Percentiles rank a stretch among this genome's conserved stretches.
phyloP scores from a whole-genome alignment of 2,113 vertebrate genomes.

The Poicephalus meyeri region DNA sequence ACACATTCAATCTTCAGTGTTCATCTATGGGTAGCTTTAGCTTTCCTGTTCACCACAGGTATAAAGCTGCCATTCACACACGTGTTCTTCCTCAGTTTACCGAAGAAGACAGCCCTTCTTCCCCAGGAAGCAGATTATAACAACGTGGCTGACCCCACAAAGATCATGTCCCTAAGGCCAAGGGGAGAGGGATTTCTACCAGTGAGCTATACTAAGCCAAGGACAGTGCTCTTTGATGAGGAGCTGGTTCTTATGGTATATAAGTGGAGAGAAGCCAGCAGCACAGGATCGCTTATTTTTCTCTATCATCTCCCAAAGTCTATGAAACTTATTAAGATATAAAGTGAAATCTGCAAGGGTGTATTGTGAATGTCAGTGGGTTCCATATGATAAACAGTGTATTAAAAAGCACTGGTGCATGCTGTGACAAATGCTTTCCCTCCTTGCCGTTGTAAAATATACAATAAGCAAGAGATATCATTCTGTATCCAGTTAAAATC shows the following conservation, averaged over 20 bases:
- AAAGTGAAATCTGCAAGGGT: neutral
- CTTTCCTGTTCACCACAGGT: neutral
- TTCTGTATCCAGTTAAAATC: conserved; percentile 31
- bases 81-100: neutral
- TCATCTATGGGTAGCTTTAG: neutral
- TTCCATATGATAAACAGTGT: neutral
- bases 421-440: neutral
- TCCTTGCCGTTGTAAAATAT: neutral
- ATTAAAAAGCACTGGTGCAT: conserved; percentile 3
- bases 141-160: fast-evolving
- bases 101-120: neutral
- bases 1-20: neutral
- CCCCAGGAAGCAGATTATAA: neutral
- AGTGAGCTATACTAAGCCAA: neutral
- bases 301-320: neutral
- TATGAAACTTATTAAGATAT: neutral
- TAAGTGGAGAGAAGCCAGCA: neutral
- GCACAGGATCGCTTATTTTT: neutral
- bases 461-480: neutral
- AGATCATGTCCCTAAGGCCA: neutral
- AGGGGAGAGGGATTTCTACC: neutral
- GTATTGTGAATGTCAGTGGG: neutral
- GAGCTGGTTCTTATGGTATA: neutral
- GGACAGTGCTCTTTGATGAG: neutral
- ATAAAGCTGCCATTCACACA: neutral